Conservation (phyloP, 2,888 invertebrate species). For the Ichneumoninae sp. region DNA sequence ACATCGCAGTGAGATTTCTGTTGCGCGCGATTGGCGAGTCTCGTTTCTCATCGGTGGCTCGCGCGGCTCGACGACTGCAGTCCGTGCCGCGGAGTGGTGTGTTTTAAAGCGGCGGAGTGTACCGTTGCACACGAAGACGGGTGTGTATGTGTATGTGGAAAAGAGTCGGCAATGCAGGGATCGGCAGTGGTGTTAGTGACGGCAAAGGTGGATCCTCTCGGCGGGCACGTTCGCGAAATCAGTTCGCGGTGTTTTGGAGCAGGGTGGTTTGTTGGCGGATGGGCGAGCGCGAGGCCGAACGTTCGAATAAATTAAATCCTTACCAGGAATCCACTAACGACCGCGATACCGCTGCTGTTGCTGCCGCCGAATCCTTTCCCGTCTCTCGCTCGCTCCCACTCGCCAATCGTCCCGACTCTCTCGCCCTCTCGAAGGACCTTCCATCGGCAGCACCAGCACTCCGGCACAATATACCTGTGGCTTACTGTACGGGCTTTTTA, state of each 20-base stretch:
- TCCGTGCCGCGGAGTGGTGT: neutral
- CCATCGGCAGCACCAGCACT: neutral
- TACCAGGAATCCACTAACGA: constrained; percentile 80
- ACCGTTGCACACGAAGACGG: neutral
- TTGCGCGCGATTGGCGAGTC: constrained; percentile 1
- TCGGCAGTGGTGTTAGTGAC: constrained; percentile 1
- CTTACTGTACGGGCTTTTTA: neutral
- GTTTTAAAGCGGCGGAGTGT: neutral
- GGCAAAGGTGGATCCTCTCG: constrained; percentile 14
- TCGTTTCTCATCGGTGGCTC: constrained; percentile 6
- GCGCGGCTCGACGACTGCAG: neutral
- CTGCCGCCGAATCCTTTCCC: constrained; percentile 60
- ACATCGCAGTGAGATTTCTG: neutral
- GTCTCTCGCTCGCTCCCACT: constrained; percentile 53
- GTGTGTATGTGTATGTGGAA: too few species aligned
- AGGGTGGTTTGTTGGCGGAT: constrained; percentile 31
- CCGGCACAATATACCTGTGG: constrained; percentile 4
- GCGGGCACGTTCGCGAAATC: constrained; percentile 52
- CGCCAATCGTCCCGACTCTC: constrained; percentile 6
- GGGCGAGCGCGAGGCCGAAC: constrained; percentile 59
- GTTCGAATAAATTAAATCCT: constrained; percentile 80
- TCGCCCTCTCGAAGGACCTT: constrained; percentile 44
- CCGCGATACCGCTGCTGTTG: constrained; percentile 69
- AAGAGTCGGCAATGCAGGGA: constrained; percentile 20
- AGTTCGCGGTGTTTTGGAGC: constrained; percentile 56